Conservation (phyloP, 64 coral and sea anemone species). For the Montipora sp. region DNA sequence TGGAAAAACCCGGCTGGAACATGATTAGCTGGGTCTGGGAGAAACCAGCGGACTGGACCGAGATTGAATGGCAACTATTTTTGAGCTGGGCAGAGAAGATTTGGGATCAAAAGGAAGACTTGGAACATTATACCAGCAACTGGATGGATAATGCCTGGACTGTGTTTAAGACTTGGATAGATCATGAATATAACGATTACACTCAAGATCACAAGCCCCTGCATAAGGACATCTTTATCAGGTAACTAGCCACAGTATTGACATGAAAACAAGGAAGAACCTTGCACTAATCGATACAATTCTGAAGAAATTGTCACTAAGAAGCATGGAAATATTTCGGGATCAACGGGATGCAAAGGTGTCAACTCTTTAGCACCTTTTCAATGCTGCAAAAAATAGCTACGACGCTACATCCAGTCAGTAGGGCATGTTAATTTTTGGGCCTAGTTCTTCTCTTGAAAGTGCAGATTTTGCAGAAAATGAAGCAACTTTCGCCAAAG, state of each 20-base stretch:
- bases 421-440: too few species aligned
- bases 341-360: too few species aligned
- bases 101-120: slow-evolving; percentile 50
- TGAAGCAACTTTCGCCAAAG: too few species aligned
- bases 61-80: slow-evolving; percentile 50
- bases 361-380: too few species aligned
- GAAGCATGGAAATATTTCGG: too few species aligned
- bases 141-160: slow-evolving; percentile 36
- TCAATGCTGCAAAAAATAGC: too few species aligned
- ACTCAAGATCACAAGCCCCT: not conserved
- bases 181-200: slow-evolving; percentile 46
- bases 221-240: slow-evolving; percentile 67
- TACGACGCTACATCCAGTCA: too few species aligned
- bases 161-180: slow-evolving; percentile 49
- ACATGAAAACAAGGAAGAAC: too few species aligned
- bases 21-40: slow-evolving; percentile 18
- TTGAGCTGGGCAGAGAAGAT: slow-evolving; percentile 39
- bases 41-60: slow-evolving; percentile 20
- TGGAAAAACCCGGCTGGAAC: slow-evolving; percentile 9
- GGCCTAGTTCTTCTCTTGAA: too few species aligned
- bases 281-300: too few species aligned
- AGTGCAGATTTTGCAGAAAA: too few species aligned
- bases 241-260: slow-evolving; percentile 1
- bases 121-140: not conserved
- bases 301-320: too few species aligned